A percentile compares a stretch with the other conserved stretches of the same genome.
Conservation (phyloP, 2,113 vertebrate species). For the Hippolais icterina region DNA sequence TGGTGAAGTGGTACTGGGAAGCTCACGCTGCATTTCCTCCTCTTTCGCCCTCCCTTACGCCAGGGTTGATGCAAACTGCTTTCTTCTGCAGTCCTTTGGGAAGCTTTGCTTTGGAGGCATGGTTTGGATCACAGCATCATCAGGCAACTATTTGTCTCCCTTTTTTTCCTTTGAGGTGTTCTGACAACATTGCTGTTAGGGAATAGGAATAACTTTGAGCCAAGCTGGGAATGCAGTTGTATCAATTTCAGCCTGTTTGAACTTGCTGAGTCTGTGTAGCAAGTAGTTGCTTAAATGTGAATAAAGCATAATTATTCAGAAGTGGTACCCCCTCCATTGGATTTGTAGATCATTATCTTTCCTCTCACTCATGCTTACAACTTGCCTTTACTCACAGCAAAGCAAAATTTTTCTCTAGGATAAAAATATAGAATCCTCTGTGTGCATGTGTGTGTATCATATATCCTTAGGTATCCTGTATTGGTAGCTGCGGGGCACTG, state of each 20-base stretch:
- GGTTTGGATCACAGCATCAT: constrained; percentile 22
- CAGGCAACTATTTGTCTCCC: constrained; percentile 3
- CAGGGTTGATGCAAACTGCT: neutral
- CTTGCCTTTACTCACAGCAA: neutral
- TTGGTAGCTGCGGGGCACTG: neutral
- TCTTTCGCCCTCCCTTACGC: neutral
- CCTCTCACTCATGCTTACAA: neutral
- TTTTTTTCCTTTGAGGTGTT: constrained; percentile 35
- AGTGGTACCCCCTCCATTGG: neutral
- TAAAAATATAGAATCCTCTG: neutral
- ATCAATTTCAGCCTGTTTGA: constrained; percentile 47
- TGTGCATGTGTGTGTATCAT: neutral
- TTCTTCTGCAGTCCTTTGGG: neutral
- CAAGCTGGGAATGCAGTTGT: constrained; percentile 6
- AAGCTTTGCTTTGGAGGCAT: constrained; percentile 5
- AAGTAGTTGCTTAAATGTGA: constrained; percentile 21
- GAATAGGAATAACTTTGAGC: neutral
- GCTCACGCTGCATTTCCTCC: neutral
- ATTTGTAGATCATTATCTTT: constrained; percentile 37
- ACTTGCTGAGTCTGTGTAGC: constrained; percentile 35
- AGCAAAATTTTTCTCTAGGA: neutral
- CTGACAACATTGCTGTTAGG: neutral
- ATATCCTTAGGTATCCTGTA: neutral
- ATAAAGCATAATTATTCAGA: constrained; percentile 36
- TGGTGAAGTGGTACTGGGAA: neutral